Conservation (phyloP, 2,113 vertebrate species). For the Fulica atra region DNA sequence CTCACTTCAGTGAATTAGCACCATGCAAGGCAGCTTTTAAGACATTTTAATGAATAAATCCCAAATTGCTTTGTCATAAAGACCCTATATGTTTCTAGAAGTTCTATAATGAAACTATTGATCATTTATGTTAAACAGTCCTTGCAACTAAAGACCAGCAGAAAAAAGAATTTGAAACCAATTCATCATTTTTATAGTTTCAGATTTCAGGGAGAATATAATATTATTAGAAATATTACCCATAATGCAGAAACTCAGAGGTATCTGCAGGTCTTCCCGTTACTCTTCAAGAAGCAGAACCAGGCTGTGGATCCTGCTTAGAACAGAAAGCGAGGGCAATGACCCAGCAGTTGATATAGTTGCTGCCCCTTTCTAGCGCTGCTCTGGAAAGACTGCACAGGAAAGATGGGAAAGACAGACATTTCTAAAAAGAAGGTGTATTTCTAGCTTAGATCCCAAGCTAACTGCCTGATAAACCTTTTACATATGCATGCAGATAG, state of each 20-base stretch:
- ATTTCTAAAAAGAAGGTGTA: neutral
- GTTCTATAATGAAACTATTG: neutral
- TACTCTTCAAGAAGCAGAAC: neutral
- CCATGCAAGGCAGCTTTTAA: neutral
- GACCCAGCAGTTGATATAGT: neutral
- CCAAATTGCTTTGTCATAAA: conserved; percentile 3
- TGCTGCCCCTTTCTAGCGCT: neutral
- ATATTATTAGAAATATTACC: neutral
- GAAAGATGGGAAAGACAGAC: neutral
- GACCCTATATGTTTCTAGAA: neutral
- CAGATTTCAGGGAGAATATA: neutral
- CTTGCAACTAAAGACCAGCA: neutral
- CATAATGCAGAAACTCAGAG: neutral
- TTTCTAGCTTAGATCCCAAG: neutral
- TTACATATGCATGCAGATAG: neutral
- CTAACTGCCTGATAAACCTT: neutral
- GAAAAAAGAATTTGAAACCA: neutral
- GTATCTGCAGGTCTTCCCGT: neutral
- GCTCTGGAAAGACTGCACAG: neutral
- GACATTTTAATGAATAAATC: neutral
- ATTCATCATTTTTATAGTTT: neutral
- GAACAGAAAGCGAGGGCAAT: neutral
- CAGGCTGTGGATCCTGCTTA: neutral
- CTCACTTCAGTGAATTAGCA: neutral
- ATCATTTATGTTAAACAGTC: neutral